Conservation (phyloP, 2,113 vertebrate species). For the Aegypius monachus region DNA sequence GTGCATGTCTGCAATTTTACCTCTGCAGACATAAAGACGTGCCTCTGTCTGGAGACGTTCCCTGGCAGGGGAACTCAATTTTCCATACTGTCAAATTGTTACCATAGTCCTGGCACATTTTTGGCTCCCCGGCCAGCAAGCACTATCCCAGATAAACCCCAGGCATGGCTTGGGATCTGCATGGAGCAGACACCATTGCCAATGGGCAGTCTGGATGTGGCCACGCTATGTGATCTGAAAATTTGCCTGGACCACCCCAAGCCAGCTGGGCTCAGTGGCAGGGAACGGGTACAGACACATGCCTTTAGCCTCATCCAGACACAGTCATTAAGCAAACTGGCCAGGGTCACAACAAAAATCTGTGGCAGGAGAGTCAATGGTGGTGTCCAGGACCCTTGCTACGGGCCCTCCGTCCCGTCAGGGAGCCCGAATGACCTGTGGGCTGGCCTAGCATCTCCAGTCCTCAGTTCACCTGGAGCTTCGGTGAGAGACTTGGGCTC, state of each 20-base stretch:
- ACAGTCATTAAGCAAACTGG: not conserved
- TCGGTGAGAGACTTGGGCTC: not conserved
- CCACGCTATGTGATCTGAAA: not conserved
- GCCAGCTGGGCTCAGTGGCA: not conserved
- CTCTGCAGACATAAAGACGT: not conserved
- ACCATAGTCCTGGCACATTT: not conserved
- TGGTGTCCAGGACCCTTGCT: too few species aligned
- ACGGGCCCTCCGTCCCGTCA: accelerated
- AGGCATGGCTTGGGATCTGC: not conserved
- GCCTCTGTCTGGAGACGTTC: not conserved
- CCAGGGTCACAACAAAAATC: not conserved
- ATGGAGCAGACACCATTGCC: not conserved
- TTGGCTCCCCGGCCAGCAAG: not conserved
- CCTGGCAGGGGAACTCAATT: not conserved
- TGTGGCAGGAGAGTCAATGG: accelerated
- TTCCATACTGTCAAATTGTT: not conserved
- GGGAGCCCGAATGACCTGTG: not conserved
- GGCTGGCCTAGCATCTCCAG: not conserved
- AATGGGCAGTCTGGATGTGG: not conserved
- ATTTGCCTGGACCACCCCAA: not conserved
- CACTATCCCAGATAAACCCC: not conserved
- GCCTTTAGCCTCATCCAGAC: not conserved
- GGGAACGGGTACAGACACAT: not conserved
- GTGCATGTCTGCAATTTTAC: not conserved
- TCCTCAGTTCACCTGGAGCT: not conserved